phyloP scores from a whole-genome alignment of 2,888 invertebrate species.

The Hyalella azteca region DNA sequence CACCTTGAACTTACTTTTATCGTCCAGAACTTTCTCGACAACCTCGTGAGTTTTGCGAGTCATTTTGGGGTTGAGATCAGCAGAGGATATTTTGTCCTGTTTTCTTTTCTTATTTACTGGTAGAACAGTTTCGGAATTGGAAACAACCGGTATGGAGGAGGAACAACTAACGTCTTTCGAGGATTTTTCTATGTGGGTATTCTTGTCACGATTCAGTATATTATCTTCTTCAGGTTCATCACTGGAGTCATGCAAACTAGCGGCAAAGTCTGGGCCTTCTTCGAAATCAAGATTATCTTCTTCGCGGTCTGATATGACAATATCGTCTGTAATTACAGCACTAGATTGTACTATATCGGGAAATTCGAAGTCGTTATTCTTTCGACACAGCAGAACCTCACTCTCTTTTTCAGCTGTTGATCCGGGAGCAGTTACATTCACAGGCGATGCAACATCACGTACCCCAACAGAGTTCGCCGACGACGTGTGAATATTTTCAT shows the following conservation, averaged over 20 bases:
- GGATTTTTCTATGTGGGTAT: too few species aligned
- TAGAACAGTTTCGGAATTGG: neutral
- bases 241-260: neutral
- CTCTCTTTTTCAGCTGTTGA: slow-evolving; percentile 38
- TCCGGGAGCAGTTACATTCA: neutral
- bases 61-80: slow-evolving; percentile 40
- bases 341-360: neutral
- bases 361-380: slow-evolving; percentile 28
- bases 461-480: neutral
- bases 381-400: slow-evolving; percentile 39
- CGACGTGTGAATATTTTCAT: slow-evolving; percentile 13
- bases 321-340: neutral
- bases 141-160: neutral
- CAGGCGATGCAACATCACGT: neutral
- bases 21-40: slow-evolving; percentile 47
- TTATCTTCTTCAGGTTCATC: slow-evolving; percentile 44
- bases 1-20: slow-evolving; percentile 50
- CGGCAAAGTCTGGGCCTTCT: neutral
- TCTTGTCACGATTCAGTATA: slow-evolving; percentile 23
- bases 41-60: slow-evolving; percentile 55
- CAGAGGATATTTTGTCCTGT: neutral
- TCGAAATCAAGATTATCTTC: slow-evolving; percentile 18
- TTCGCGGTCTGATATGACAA: neutral
- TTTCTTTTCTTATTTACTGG: neutral
- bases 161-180: neutral